phyloP scores from a whole-genome alignment of 2,113 vertebrate genomes.

The Accipiter cooperii region DNA sequence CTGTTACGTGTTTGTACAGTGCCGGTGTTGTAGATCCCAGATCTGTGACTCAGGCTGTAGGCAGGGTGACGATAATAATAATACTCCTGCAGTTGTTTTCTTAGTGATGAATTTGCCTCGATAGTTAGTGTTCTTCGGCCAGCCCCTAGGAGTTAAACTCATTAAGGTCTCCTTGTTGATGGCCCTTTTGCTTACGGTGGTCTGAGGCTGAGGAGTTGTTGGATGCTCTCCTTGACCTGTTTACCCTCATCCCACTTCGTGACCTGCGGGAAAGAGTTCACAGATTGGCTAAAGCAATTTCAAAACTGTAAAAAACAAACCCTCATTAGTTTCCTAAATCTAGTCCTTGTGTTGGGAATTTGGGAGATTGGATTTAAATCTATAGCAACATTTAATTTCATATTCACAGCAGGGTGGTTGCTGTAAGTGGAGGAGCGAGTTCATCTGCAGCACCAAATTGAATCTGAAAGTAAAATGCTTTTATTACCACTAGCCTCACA shows the following conservation, averaged over 20 bases:
- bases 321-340: background rate
- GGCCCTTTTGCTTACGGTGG: background rate
- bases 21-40: background rate
- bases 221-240: background rate
- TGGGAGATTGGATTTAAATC: background rate
- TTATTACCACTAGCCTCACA: background rate
- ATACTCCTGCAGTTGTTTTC: background rate
- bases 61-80: background rate
- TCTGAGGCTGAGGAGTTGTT: background rate
- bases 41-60: background rate
- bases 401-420: background rate
- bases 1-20: background rate
- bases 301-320: conserved; percentile 6
- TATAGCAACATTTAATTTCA: background rate
- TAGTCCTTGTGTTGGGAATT: background rate
- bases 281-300: background rate
- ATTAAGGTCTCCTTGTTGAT: background rate
- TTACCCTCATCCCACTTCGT: background rate
- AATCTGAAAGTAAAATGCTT: conserved; percentile 9
- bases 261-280: background rate
- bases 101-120: background rate
- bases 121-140: background rate
- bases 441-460: background rate
- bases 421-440: background rate
- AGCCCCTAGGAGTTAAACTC: background rate